Conservation (phyloP, 2,888 invertebrate species). For the Heliconius hortense region DNA sequence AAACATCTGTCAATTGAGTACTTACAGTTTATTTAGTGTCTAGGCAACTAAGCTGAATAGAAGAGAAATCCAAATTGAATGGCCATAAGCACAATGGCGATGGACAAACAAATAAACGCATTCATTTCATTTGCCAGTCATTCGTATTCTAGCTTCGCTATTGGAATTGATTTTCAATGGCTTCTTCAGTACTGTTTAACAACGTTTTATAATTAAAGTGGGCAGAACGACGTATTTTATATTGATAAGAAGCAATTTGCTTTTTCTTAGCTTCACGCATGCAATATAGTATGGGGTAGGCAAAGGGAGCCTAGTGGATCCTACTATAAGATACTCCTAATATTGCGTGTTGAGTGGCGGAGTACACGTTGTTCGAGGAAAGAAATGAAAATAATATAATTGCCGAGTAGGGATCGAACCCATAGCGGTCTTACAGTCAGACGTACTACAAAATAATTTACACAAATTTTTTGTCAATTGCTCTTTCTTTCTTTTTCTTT, state of each 20-base stretch:
- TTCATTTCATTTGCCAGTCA: constrained; percentile 23
- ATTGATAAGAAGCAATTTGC: not conserved
- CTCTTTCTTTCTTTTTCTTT: not conserved
- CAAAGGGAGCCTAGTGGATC: not conserved
- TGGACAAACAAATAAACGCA: constrained; percentile 21
- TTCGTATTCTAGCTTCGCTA: constrained; percentile 5
- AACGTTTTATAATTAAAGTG: constrained; percentile 2
- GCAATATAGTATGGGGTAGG: not conserved
- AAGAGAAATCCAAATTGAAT: constrained; percentile 37
- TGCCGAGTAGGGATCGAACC: too few relatives aligned
- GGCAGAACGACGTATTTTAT: not conserved
- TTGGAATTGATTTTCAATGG: not conserved
- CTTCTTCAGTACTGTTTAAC: not conserved
- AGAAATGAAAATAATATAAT: too few relatives aligned
- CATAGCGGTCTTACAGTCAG: too few relatives aligned
- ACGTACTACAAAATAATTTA: too few relatives aligned
- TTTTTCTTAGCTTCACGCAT: not conserved
- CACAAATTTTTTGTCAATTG: too few relatives aligned
- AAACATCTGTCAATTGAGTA: constrained; percentile 12
- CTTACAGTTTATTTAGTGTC: constrained; percentile 17
- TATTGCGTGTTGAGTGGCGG: too few relatives aligned
- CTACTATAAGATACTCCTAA: not conserved
- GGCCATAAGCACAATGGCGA: constrained; percentile 20
- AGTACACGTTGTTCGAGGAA: too few relatives aligned
- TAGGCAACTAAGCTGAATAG: constrained; percentile 29